Conservation (phyloP, 37 sponge, comb jelly and placozoan genomes). For the Crambe crambe region DNA sequence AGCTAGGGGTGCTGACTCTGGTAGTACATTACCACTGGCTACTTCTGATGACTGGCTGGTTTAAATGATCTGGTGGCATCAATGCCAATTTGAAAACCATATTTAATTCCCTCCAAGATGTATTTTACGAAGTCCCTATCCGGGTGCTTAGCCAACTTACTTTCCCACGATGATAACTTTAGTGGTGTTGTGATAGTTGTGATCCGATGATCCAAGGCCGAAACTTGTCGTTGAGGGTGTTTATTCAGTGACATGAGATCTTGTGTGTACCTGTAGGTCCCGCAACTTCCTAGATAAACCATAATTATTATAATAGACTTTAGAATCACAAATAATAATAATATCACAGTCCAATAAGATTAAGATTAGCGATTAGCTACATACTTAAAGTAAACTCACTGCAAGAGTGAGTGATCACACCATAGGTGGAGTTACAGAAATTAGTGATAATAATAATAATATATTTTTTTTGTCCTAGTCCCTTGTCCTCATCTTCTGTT, state of each 20-base stretch:
- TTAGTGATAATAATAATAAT: neutral
- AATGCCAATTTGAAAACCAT: slow-evolving; percentile 34
- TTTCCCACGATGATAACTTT: slow-evolving; percentile 1
- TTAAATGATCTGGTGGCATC: neutral
- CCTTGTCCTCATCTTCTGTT: neutral
- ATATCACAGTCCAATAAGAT: too few relatives aligned
- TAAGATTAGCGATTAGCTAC: too few relatives aligned
- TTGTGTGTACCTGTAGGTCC: too few relatives aligned
- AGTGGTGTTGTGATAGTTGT: slow-evolving; percentile 12
- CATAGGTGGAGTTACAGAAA: too few relatives aligned
- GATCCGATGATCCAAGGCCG: neutral
- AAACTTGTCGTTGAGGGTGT: neutral
- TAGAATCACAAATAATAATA: too few relatives aligned
- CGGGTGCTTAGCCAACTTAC: neutral
- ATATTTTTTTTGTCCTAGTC: neutral
- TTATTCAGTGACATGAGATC: slow-evolving; percentile 11
- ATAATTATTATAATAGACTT: too few relatives aligned
- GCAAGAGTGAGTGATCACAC: too few relatives aligned
- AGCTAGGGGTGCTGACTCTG: too few relatives aligned
- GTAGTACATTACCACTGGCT: neutral
- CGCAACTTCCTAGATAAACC: too few relatives aligned
- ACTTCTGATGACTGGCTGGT: slow-evolving; percentile 8
- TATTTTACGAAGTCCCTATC: slow-evolving; percentile 18
- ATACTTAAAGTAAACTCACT: too few relatives aligned
- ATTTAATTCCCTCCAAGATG: too few relatives aligned